Evolutionary conservation across 1,140 invertebrate genomes (phyloP), one percentile per base, ranked within the genome.

Genomic region (Nymphalis io): DNA sequence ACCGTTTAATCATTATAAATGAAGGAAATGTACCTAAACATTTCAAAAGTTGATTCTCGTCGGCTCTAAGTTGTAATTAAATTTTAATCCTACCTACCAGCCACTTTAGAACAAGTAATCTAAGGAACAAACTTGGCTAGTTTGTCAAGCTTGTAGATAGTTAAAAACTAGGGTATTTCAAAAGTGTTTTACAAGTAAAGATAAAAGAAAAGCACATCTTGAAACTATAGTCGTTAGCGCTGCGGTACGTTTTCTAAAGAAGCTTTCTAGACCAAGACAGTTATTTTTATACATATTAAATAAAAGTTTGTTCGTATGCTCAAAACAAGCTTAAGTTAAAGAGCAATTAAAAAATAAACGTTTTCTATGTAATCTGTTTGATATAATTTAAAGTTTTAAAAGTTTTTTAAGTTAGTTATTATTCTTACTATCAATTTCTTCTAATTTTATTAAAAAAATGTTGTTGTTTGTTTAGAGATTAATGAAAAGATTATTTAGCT

Each of bases 91-190:
- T 33, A 27, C 20, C 23, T 15, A 55, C 20, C 21, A 27, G 51
- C 21, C 20, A 55, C 51, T 55, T 68, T 69, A 39, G 27, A 61
- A 67, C 57, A 68, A 60, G 44, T 61, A 53, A 68, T 60, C 61
- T 39, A 53, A 63, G 46, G 58, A 69, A 64, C 70, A 70, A 78
- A 78, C 70, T 78, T 75, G 21, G 70, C 65, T 73, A 73, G 76
- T 78, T 75, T 69, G 64, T 70, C 65, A 73, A 64, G 60, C 64
- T 68, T 64, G 57, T 55, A 55, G 68, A 64, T 57, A 72, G 64
- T 60, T 61, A 44, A 55, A 60, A 73, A 67, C 60, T 71, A 58
- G 57, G 62, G 12, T 60, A 42, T 63, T 74, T 66, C 68, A 73
- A 68, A 68, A 57, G 68, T 62, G 57, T 65, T 68, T 68, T 70